These are phyloP conservation scores for Periophthalmus modestus DNA, from an alignment of 2,113 vertebrate genomes.

Conservation along the genomic window DNA sequence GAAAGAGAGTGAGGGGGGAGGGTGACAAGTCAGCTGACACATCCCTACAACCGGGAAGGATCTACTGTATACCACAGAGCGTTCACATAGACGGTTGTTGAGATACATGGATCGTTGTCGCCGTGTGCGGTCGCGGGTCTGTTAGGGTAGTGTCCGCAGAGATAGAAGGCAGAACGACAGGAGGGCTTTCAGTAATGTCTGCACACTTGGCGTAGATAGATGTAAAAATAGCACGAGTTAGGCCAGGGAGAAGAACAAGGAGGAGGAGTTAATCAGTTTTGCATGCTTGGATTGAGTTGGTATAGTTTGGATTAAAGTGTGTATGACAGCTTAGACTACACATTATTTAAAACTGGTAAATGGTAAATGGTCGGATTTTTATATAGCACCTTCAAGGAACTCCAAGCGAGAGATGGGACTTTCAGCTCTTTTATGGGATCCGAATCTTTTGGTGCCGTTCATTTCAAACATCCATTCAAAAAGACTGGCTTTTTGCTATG, in stretches of 20 bases:
- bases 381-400: too few species aligned
- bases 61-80: constrained; percentile 1
- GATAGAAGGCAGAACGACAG: constrained; percentile 13
- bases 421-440: too few species aligned
- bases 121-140: not conserved
- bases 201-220: constrained; percentile 6
- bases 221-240: constrained; percentile 6
- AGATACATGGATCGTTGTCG: not conserved
- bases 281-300: not conserved
- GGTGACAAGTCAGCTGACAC: constrained; percentile 32
- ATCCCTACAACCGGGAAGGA: not conserved
- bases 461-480: too few species aligned
- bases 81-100: not conserved
- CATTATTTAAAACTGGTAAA: too few species aligned
- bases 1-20: too few species aligned
- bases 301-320: too few species aligned
- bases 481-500: too few species aligned
- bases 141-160: constrained; percentile 13
- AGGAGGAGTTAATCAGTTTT: not conserved
- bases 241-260: not conserved
- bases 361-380: too few species aligned
- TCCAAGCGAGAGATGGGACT: too few species aligned
- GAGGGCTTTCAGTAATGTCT: constrained; percentile 22
- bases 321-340: too few species aligned
- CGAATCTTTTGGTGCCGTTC: too few species aligned